A percentile compares a stretch with the other conserved stretches of the same genome.
Evolutionary conservation across 1,140 invertebrate species (phyloP).

Genomic region (Drosophila triauraria): DNA sequence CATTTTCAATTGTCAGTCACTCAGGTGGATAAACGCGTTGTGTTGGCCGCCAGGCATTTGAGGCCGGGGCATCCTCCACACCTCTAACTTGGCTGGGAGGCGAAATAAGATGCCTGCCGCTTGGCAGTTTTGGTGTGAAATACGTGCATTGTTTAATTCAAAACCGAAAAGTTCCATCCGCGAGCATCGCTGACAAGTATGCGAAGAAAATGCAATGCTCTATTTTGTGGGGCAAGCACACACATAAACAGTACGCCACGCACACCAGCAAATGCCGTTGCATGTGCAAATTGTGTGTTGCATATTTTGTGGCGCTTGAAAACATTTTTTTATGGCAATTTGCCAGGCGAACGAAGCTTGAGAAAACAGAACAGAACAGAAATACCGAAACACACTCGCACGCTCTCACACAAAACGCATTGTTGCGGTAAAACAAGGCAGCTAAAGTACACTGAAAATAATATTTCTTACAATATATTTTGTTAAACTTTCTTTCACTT

Average conservation of each 20-base stretch:
- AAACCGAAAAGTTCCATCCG: conserved; percentile 48
- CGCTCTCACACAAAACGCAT: conserved; percentile 24
- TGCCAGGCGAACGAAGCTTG: conserved; percentile 65
- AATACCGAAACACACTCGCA: conserved; percentile 24
- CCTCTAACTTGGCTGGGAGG: not conserved
- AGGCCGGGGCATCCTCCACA: not conserved
- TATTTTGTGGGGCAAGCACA: conserved; percentile 44
- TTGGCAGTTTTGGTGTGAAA: conserved; percentile 63
- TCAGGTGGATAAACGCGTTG: conserved; percentile 57
- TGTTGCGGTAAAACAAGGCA: conserved; percentile 46
- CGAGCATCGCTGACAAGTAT: conserved; percentile 39
- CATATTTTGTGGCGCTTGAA: conserved; percentile 80
- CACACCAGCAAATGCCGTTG: conserved; percentile 30
- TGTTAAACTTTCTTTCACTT: too few relatives aligned
- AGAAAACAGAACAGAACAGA: conserved; percentile 44
- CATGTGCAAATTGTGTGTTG: conserved; percentile 69
- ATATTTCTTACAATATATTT: not conserved
- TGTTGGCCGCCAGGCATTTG: conserved; percentile 39
- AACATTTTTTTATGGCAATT: conserved; percentile 76
- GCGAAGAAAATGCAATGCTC: conserved; percentile 64
- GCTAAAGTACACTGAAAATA: not conserved
- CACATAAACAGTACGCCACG: conserved; percentile 3
- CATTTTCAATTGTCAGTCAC: conserved; percentile 49
- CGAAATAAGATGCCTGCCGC: conserved; percentile 10
- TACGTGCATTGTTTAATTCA: conserved; percentile 69